A percentile compares a stretch with the other conserved stretches of the same genome.
Conservation (phyloP, 2,113 vertebrate genomes). For the Caloenas nicobarica region DNA sequence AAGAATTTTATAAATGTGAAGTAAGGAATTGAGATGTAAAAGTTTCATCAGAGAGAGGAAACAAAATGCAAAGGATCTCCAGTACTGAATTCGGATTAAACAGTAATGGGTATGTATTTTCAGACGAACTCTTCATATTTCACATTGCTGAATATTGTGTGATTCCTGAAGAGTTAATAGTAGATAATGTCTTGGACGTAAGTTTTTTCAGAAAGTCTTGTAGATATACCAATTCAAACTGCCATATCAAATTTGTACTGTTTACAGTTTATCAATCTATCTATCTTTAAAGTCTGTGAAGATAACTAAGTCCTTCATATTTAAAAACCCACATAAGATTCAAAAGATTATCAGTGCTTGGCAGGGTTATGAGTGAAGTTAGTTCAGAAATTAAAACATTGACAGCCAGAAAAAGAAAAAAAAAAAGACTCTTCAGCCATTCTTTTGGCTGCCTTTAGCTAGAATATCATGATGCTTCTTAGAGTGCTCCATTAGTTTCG, state of each 20-base stretch:
- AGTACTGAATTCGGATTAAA: neutral
- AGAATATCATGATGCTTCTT: neutral
- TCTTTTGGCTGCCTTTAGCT: neutral
- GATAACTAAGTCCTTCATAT: constrained; percentile 41
- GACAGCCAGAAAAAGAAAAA: neutral
- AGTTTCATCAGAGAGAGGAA: neutral
- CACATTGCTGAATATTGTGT: neutral
- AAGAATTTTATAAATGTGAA: neutral
- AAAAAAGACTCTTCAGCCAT: neutral
- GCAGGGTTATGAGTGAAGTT: neutral
- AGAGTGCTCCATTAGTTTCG: constrained; percentile 1
- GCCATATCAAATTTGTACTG: constrained; percentile 11
- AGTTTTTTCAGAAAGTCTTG: constrained; percentile 38
- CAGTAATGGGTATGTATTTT: neutral
- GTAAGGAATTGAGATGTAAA: neutral
- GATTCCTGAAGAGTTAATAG: constrained; percentile 45
- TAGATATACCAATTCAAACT: constrained; percentile 4
- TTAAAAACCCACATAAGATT: constrained; percentile 18
- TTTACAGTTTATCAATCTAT: constrained; percentile 46
- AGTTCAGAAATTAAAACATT: constrained; percentile 22
- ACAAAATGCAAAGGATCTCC: neutral
- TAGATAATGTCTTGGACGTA: neutral
- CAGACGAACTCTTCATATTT: neutral
- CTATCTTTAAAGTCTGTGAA: constrained; percentile 45
- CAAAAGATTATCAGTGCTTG: constrained; percentile 26